Evolutionary conservation across 1,140 invertebrate genomes (phyloP), one percentile per base, ranked within the genome.

Genomic region (Brachionus manjavacas): DNA sequence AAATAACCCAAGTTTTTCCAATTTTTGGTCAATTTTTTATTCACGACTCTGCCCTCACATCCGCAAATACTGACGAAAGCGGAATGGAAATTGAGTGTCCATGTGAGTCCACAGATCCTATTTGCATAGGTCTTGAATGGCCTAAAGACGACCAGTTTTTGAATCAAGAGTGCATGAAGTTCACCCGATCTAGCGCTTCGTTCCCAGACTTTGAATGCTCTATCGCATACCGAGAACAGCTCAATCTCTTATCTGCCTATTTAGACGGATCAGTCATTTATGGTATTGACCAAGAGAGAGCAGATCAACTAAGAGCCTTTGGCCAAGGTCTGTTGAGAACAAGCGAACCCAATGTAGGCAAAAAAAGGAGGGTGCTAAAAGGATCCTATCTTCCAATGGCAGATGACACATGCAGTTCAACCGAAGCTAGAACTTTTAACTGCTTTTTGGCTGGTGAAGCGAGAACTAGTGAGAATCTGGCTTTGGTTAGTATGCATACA

Each of bases 191-290:
- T 14, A 46, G 31, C 28, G 52, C 79, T 7, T 43, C 79, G 0
- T 70, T 68, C 20, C 72, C 60, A 2, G 83, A 81, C 39, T 81
- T 81, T 64, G 60, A 23, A 6, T 81, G 79, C 20, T 20, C 28
- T 7, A 64, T 64, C 14, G 3, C n/a, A 6, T 46, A 81, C 20
- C 43, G 92, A 79, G 91, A 93, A 85, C 88, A 95, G 92, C 86
- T 95, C 25, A 93, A 94, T 7, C 91, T 91, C 14, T 93, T 96
- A 0, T 95, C 94, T 11, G 92, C 94, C 1, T 96, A 91, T 86
- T 89, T 96, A 90, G 95, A 97, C 87, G 91, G 94, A 9, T 96
- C 95, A 0, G 89, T 94, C 49, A 92, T 95, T 8, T 96, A 97
- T 86, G 35, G 92, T 0, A 92, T 92, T 1, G 90, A 91, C 14